Base-by-base conservation (phyloP, 2,888 invertebrate species). In the Harpalus rufipes region DNA sequence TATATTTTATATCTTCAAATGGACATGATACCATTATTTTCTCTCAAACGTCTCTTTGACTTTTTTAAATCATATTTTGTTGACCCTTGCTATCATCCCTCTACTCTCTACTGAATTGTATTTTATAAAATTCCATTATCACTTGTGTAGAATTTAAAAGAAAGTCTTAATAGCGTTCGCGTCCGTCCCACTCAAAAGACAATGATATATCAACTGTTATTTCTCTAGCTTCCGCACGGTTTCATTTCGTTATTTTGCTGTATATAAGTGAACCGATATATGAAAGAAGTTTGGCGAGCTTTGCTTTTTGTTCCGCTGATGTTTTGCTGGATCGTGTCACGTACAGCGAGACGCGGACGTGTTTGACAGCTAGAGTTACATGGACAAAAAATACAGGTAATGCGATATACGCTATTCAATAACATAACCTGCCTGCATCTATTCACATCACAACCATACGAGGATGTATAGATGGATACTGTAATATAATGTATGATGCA, bases 161-260 rank as follows among this genome's bases (percentile, higher is more conserved):
- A 74, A 58, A 58, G 21, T 76, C 72, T 78, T 78, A 78, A 78
- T 78, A 58, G 56, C 56, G 56, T 76, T 21, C 10, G 0, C 39
- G 51, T 78, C 78, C 56, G n/a, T 2, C 12, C n/a, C 58, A 58
- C 78, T 78, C 58, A 18, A 78, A 32, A 32, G 58, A 58, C 78
- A 78, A 78, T 78, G 78, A 78, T 78, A 78, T 58, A 78, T 78
- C 78, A 78, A 78, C 78, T 56, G 78, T 78, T 78, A 78, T 78
- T 78, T 78, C 78, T 78, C 32, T 21, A 32, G 56, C 58, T 78
- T 78, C 58, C 58, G 78, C 78, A 78, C 78, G 78, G 51, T 78
- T 78, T 78, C 78, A 78, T 78, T 78, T 78, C 58, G 56, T 58
- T 78, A 78, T 78, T 78, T 78, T 78, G 58, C 39, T 25, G 63